phyloP scores from a whole-genome alignment of 2,797 vertebrate species.

The Kryptolebias ocellatus region DNA sequence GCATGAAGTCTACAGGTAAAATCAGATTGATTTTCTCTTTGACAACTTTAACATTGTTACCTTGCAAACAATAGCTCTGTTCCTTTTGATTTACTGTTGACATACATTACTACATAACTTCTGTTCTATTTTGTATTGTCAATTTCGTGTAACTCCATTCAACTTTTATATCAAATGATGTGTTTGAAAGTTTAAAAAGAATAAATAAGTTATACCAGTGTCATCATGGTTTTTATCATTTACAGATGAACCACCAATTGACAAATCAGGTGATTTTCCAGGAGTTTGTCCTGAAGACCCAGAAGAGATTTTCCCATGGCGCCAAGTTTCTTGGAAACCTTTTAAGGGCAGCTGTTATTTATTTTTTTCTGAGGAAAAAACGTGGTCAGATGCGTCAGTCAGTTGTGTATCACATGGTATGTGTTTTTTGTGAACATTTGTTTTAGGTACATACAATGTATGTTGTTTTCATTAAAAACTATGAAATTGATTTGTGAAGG shows the following conservation, averaged over 20 bases:
- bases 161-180: neutral
- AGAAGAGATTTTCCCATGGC: fast-evolving
- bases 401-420: conserved; percentile 80
- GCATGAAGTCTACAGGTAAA: conserved; percentile 80
- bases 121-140: neutral
- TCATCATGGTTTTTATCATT: neutral
- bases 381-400: conserved; percentile 81
- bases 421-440: neutral
- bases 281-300: conserved; percentile 81
- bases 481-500: conserved; percentile 65
- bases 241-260: conserved; percentile 79
- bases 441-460: neutral
- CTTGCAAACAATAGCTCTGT: neutral
- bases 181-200: neutral
- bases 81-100: neutral
- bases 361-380: conserved; percentile 65
- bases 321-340: conserved; percentile 77
- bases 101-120: neutral
- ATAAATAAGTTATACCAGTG: neutral
- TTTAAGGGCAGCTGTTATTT: conserved; percentile 87
- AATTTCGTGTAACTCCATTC: neutral
- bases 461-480: conserved; percentile 6
- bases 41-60: neutral
- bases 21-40: neutral
- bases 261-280: conserved; percentile 74